phyloP scores from a whole-genome alignment of 2,888 invertebrate genomes.

The Meloe dianella region DNA sequence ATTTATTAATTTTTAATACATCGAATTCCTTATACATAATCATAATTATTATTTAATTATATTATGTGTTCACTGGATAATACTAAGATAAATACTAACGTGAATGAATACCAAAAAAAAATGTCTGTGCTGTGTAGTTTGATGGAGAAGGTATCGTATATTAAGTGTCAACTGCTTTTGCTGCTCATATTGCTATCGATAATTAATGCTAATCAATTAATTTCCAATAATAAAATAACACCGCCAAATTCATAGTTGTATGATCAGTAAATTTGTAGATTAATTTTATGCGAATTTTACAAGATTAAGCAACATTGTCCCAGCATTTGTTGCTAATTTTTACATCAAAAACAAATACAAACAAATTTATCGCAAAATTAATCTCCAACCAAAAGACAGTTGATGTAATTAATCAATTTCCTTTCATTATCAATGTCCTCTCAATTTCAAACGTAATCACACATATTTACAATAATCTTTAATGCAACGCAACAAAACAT shows the following conservation, averaged over 20 bases:
- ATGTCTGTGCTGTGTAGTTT: constrained; percentile 59
- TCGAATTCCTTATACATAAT: constrained; percentile 38
- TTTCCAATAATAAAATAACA: constrained; percentile 13
- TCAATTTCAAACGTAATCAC: constrained; percentile 32
- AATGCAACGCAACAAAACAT: constrained; percentile 7
- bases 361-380: constrained; percentile 14
- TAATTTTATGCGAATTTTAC: constrained; percentile 24
- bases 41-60: constrained; percentile 32
- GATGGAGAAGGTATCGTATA: constrained; percentile 59
- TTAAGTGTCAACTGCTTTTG: constrained; percentile 52
- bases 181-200: constrained; percentile 51
- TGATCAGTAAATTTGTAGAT: constrained; percentile 38
- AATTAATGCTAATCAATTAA: constrained; percentile 15
- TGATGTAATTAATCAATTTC: constrained; percentile 35
- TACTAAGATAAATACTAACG: constrained; percentile 54
- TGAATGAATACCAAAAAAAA: constrained; percentile 41
- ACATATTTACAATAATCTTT: background rate
- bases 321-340: constrained; percentile 25
- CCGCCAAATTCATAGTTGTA: constrained; percentile 37
- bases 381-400: constrained; percentile 32
- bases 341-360: background rate
- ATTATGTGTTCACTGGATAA: constrained; percentile 36
- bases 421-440: constrained; percentile 33
- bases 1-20: constrained; percentile 35
- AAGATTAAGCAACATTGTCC: constrained; percentile 24